Conservation (phyloP, 2,888 invertebrate species). For the Oligia fasciuncula region DNA sequence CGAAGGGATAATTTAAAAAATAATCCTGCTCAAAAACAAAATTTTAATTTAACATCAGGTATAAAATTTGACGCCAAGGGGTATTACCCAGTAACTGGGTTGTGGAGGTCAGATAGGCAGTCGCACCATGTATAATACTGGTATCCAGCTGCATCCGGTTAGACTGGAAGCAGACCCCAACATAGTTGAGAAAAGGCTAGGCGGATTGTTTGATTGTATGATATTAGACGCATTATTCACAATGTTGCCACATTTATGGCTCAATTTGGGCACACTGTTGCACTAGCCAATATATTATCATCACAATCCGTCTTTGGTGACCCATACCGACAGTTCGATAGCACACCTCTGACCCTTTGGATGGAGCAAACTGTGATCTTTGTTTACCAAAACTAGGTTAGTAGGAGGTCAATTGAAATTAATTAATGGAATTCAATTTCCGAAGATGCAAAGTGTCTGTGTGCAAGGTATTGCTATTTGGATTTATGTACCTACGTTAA, state of each 20-base stretch:
- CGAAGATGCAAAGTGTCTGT: conserved; percentile 8
- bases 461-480: neutral
- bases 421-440: conserved; percentile 22
- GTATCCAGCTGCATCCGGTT: neutral
- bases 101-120: neutral
- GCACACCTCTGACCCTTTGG: conserved; percentile 16
- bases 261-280: conserved; percentile 31
- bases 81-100: neutral
- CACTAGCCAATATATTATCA: conserved; percentile 19
- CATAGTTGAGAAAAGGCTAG: neutral
- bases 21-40: neutral
- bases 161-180: neutral
- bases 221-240: neutral
- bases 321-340: conserved; percentile 37
- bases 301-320: conserved; percentile 49
- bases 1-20: neutral
- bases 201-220: neutral
- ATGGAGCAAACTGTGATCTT: neutral
- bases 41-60: neutral
- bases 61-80: too few species aligned
- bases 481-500: neutral
- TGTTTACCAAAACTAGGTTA: conserved; percentile 41
- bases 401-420: conserved; percentile 29
- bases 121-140: neutral
- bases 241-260: conserved; percentile 7